These are phyloP conservation scores for Apaloderma vittatum DNA, from an alignment of 2,113 vertebrate genomes.

Conservation along the genomic window DNA sequence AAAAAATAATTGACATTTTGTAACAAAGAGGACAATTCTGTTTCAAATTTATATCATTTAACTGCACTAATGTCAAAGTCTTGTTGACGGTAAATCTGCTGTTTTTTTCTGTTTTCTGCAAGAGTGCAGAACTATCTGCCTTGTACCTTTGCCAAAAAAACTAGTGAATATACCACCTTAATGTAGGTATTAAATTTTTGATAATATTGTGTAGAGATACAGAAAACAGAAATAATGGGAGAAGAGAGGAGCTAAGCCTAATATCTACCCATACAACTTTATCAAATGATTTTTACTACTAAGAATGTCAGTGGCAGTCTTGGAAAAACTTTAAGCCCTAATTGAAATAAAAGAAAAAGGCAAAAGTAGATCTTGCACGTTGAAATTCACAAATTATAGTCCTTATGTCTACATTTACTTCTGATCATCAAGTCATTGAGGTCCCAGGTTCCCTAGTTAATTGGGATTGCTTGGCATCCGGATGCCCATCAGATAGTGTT, in stretches of 20 bases:
- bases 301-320: background rate
- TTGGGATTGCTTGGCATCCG: background rate
- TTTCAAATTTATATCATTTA: background rate
- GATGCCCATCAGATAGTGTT: background rate
- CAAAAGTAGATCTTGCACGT: background rate
- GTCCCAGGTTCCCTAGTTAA: background rate
- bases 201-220: background rate
- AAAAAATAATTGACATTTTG: background rate
- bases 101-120: background rate
- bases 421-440: background rate
- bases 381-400: background rate
- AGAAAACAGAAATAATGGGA: background rate
- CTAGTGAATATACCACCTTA: background rate
- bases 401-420: background rate
- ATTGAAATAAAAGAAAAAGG: background rate
- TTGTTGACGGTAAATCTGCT: background rate
- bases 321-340: background rate
- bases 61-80: background rate
- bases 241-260: background rate
- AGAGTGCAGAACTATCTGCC: background rate
- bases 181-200: background rate
- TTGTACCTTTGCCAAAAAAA: background rate
- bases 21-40: background rate
- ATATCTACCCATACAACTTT: background rate
- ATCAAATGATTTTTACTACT: background rate